Base-by-base conservation (phyloP, 2,888 invertebrate genomes). In the Amitus sp. region DNA sequence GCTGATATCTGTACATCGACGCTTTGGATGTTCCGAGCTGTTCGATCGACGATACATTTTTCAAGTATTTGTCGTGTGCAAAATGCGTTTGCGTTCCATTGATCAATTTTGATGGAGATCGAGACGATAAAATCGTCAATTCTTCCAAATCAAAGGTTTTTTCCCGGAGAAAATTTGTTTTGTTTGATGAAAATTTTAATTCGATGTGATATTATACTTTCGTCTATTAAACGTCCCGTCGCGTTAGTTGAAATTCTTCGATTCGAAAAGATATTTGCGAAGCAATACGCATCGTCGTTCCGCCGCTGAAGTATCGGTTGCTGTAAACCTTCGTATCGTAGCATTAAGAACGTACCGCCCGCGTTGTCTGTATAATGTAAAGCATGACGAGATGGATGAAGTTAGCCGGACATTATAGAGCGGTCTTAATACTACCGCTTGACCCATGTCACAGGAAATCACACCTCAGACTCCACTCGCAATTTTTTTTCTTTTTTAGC, bases 301-400 rank as follows among this genome's bases (percentile, higher is more conserved):
- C n/a, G n/a, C 57, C 67, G 66, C 69, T 64, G 59, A 66, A 65
- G 66, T 70, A 70, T 69, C 71, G 70, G 72, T 72, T 69, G 71
- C 74, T 74, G 56, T 62, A 74, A 74, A 73, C 68, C 67, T 74
- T 72, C 69, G 69, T 73, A 71, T 72, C 69, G 69, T 73, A 71
- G 72, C 65, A 52, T 66, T 75, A 73, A 73, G 69, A 65, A 63
- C 71, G 62, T 74, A 71, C 56, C 51, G 67, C 62, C 56, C 51
- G 67, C 62, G 67, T 67, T 61, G 66, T 75, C 73, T 71, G 71
- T 74, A 72, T 72, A 65, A 63, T 67, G 65, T 72, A 71, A 69
- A 68, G 62, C 71, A 67, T 70, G 70, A 70, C 69, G 60, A 52
- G 70, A 69, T 62, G 72, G 66, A 73, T 69, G 65, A 67, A 68